Conservation (phyloP, 2,888 invertebrate species). For the Suillia variegata region DNA sequence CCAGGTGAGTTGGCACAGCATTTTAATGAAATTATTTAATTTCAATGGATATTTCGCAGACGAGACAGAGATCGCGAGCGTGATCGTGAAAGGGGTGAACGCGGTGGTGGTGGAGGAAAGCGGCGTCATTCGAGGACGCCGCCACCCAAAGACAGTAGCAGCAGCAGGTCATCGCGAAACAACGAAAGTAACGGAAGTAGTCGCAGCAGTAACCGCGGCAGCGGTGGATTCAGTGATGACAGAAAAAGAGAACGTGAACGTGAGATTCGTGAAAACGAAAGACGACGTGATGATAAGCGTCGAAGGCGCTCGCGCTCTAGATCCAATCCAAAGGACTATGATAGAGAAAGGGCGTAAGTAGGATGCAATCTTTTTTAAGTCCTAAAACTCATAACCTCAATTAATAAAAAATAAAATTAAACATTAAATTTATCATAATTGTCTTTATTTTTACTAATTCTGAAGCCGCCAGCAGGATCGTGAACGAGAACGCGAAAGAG, state of each 20-base stretch:
- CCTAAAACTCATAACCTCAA: too few relatives aligned
- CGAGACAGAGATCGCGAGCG: constrained; percentile 23
- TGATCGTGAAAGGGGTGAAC: constrained; percentile 51
- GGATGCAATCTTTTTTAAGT: not conserved
- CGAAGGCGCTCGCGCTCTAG: constrained; percentile 48
- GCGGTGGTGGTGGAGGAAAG: too few relatives aligned
- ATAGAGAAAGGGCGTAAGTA: constrained; percentile 47
- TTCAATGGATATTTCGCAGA: too few relatives aligned
- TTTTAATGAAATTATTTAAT: too few relatives aligned
- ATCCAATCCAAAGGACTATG: constrained; percentile 50
- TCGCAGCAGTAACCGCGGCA: constrained; percentile 31
- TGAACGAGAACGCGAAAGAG: constrained; percentile 65
- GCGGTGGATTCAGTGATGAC: constrained; percentile 46
- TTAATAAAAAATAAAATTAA: not conserved
- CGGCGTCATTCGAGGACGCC: constrained; percentile 44
- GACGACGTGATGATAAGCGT: constrained; percentile 51
- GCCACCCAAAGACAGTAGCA: too few relatives aligned
- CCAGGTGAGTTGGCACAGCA: too few relatives aligned
- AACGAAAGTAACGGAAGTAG: constrained; percentile 42
- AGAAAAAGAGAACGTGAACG: constrained; percentile 43
- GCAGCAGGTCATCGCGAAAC: constrained; percentile 43
- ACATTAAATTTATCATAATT: not conserved
- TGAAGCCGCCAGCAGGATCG: constrained; percentile 53
- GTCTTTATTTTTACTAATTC: not conserved
- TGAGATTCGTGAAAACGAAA: constrained; percentile 38